These are phyloP conservation scores for Dasyprocta punctata DNA, from an alignment of 2,113 vertebrate genomes.

Conservation along the genomic window DNA sequence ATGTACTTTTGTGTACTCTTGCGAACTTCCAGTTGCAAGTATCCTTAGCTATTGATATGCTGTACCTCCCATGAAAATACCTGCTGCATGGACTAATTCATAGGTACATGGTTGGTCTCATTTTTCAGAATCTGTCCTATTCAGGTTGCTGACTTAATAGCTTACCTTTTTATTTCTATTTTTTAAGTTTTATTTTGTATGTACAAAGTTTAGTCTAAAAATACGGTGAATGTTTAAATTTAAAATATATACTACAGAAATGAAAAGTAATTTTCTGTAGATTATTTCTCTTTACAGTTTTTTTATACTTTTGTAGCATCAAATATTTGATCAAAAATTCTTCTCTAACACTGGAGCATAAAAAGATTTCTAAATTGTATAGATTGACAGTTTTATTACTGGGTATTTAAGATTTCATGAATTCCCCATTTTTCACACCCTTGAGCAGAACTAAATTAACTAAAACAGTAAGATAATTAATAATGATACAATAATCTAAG, in stretches of 20 bases:
- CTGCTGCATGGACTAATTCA: background rate
- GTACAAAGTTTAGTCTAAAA: background rate
- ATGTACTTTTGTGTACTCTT: background rate
- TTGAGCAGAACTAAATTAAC: too few relatives aligned
- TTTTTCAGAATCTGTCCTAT: background rate
- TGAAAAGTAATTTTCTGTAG: too few relatives aligned
- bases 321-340: too few relatives aligned
- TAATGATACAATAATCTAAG: too few relatives aligned
- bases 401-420: too few relatives aligned
- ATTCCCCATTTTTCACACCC: too few relatives aligned
- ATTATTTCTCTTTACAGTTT: too few relatives aligned
- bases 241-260: background rate
- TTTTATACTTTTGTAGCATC: too few relatives aligned
- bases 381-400: too few relatives aligned
- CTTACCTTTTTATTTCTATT: background rate
- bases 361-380: too few relatives aligned
- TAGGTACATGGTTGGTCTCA: background rate
- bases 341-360: too few relatives aligned
- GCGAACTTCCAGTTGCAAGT: background rate
- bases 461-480: too few relatives aligned
- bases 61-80: background rate
- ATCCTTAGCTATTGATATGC: background rate
- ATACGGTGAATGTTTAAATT: background rate
- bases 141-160: background rate
- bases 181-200: background rate